Base-by-base conservation (phyloP, 30 jellyfish, hydroid and myxozoan genomes). In the Turritopsis dohrnii region DNA sequence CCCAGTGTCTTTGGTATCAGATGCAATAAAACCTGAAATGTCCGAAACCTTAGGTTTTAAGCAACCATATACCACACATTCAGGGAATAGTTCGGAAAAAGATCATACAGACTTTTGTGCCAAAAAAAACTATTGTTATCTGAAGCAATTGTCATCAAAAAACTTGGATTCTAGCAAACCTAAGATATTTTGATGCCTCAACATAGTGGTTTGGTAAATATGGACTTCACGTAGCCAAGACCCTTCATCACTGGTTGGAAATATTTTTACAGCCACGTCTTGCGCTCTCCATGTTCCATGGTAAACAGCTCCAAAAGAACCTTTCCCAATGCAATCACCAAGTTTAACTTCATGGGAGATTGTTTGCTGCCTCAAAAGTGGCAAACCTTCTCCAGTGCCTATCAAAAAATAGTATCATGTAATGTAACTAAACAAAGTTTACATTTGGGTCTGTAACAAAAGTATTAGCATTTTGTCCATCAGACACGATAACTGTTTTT, bases 351-450 rank as follows among this genome's bases (percentile, higher is more conserved):
- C 97, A 69, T 96, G 81, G 18, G 99, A 94, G n/a, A 95, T 90
- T 18, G 97, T 95, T 66, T 96, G 83, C 85, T 87, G 97, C 20
- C 86, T 91, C 65, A 95, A 81, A 84, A 90, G 52, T 19, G 99
- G 97, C 17, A 89, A 82, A 65, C 99, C 97, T 13, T 86, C 94
- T 60, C 99, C 99, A 76, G 98, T 90, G 0, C 99, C 96, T 71
- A 54, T 41, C 9, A 41, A 41, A 41, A 41, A n/a, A n/a, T n/a
- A n/a, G n/a, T 28, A 83, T 80, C n/a, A 66, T 26, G 53, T 22
- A 74, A 54, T 16, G 19, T 16, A 72, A 72, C 27, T 25, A 60
- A 60, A 17, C 18, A 60, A 60, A n/a, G n/a, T n/a, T n/a, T n/a
- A n/a, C n/a, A n/a, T n/a, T n/a, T n/a, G n/a, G n/a, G n/a, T n/a